phyloP scores from a whole-genome alignment of 2,797 vertebrate species.

The Toxotes lorentzi region DNA sequence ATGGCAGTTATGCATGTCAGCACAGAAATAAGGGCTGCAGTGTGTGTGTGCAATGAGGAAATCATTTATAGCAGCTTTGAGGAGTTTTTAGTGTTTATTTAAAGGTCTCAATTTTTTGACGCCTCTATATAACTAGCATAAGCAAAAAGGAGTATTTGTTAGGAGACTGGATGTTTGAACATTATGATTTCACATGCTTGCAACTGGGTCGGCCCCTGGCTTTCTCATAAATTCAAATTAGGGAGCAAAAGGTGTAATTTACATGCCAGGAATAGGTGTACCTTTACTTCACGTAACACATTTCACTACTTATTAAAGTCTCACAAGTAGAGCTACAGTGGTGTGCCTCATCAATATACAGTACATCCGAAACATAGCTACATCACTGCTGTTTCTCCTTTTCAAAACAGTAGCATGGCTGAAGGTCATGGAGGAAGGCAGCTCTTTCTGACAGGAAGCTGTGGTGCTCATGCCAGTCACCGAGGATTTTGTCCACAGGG shows the following conservation, averaged over 20 bases:
- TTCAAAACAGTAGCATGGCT: conserved; percentile 23
- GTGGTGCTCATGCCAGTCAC: conserved; percentile 22
- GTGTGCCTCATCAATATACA: background rate
- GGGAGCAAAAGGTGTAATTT: conserved; percentile 23
- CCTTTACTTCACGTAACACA: background rate
- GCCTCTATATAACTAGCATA: conserved; percentile 4
- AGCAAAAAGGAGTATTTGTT: conserved; percentile 6
- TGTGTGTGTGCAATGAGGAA: conserved; percentile 11
- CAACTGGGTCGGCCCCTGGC: background rate
- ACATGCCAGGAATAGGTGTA: background rate
- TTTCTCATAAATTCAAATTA: conserved; percentile 46
- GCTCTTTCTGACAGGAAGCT: conserved; percentile 24
- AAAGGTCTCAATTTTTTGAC: conserved; percentile 35
- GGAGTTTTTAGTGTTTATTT: conserved; percentile 12
- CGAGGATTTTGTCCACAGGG: conserved; percentile 26
- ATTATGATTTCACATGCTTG: conserved; percentile 14
- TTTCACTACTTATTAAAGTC: conserved; percentile 14
- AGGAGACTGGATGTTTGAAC: conserved; percentile 12
- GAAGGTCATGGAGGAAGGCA: conserved; percentile 39
- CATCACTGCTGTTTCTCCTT: conserved; percentile 15
- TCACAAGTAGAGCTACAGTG: conserved; percentile 1
- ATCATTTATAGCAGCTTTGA: conserved; percentile 8
- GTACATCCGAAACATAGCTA: background rate
- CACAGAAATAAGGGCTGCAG: conserved; percentile 1
- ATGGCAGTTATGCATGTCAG: background rate